Percentiles rank a stretch among this genome's conserved stretches.
Evolutionary conservation across 2,888 invertebrate genomes (phyloP).

Genomic region (Mactromeris polynyma): DNA sequence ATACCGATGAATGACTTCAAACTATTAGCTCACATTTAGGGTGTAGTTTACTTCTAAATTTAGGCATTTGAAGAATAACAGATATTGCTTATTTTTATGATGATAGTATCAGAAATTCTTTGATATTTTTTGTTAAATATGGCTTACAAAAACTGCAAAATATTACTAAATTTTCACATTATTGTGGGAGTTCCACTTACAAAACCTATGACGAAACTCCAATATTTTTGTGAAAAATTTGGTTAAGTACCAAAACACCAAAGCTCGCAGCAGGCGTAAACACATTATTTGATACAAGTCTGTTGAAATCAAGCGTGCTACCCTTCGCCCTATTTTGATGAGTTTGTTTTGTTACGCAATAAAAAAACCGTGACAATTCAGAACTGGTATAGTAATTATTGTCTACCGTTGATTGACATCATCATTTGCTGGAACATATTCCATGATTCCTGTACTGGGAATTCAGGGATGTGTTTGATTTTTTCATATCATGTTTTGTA

Average conservation of each 20-base stretch:
- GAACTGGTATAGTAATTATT: neutral
- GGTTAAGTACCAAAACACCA: neutral
- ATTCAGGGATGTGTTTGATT: neutral
- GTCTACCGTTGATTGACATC: neutral
- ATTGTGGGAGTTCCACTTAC: neutral
- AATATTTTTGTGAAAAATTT: neutral
- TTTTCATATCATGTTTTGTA: neutral
- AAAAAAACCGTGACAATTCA: constrained; percentile 14
- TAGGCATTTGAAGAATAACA: too few species aligned
- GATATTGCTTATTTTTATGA: too few species aligned
- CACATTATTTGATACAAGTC: constrained; percentile 9
- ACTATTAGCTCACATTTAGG: too few species aligned
- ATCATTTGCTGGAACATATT: constrained; percentile 10
- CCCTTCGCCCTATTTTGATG: constrained; percentile 14
- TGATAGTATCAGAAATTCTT: too few species aligned
- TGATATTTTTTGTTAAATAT: too few species aligned
- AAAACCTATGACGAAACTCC: neutral
- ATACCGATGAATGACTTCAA: too few species aligned
- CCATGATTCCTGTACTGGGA: neutral
- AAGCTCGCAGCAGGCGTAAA: neutral
- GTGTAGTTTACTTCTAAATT: too few species aligned
- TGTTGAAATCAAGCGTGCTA: neutral
- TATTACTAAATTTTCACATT: too few species aligned
- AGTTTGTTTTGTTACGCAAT: constrained; percentile 19
- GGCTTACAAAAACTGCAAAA: too few species aligned